Percentiles rank a stretch among this genome's conserved stretches.
phyloP scores from a whole-genome alignment of 1,140 invertebrate genomes.

The Macrosteles quadrilineatus region DNA sequence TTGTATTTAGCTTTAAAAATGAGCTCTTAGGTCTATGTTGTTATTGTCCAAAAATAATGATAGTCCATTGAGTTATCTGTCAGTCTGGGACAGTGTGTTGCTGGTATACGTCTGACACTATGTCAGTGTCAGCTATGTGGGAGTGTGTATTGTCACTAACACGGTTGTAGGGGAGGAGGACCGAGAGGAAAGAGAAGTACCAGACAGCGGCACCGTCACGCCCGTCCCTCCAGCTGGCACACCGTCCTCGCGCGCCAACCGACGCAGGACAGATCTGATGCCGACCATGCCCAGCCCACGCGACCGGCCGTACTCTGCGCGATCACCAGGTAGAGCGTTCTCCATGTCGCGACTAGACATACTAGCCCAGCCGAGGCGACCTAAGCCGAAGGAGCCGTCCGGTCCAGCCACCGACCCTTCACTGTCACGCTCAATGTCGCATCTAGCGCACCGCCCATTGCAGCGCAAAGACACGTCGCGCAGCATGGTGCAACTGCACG shows the following conservation, averaged over 20 bases:
- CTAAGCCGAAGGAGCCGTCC: constrained; percentile 51
- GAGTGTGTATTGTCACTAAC: constrained; percentile 16
- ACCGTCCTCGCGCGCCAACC: constrained; percentile 49
- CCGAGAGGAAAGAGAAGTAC: constrained; percentile 25
- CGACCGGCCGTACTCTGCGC: constrained; percentile 46
- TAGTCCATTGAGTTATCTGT: no score
- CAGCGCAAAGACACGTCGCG: constrained; percentile 54
- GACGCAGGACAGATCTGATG: constrained; percentile 85
- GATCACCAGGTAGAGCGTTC: constrained; percentile 65
- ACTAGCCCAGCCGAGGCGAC: constrained; percentile 70
- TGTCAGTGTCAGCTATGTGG: no score
- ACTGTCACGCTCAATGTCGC: constrained; percentile 47
- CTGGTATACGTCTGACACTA: no score
- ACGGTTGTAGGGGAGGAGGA: constrained; percentile 24
- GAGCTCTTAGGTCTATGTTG: no score
- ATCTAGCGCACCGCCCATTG: constrained; percentile 46
- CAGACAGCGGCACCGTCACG: constrained; percentile 2
- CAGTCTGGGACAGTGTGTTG: no score
- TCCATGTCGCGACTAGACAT: constrained; percentile 90
- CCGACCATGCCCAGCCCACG: constrained; percentile 80
- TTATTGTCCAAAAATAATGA: no score
- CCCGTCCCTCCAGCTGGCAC: constrained; percentile 4
- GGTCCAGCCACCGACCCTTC: constrained; percentile 41
- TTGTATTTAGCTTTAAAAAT: no score
- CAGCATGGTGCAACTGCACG: constrained; percentile 55